Percentiles rank a stretch among this genome's conserved stretches.
These are phyloP conservation scores for Apostichopus parvimensis DNA, from an alignment of 35 echinoderm and acorn worm genomes.

Conservation along the genomic window DNA sequence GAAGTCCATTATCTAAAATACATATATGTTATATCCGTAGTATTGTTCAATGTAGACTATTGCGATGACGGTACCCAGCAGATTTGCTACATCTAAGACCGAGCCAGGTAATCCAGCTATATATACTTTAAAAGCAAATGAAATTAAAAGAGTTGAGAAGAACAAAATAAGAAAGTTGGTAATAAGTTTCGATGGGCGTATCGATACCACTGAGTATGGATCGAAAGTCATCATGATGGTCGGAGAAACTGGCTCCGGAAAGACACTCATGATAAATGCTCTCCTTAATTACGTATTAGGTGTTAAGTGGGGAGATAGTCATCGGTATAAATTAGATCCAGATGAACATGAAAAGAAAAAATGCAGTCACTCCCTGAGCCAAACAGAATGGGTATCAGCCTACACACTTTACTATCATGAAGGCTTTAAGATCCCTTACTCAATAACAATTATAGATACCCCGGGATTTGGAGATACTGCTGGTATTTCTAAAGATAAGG, in stretches of 20 bases:
- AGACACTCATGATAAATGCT: not conserved
- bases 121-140: not conserved
- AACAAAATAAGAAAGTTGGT: not conserved
- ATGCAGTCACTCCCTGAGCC: not conserved
- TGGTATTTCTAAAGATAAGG: not conserved
- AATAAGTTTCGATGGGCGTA: not conserved
- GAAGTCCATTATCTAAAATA: too few relatives aligned
- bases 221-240: not conserved
- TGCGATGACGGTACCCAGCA: not conserved
- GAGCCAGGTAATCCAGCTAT: not conserved
- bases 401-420: not conserved
- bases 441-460: not conserved
- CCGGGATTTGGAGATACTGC: not conserved
- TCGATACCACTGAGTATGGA: not conserved
- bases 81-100: not conserved
- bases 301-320: not conserved
- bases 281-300: not conserved
- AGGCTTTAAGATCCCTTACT: not conserved
- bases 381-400: not conserved
- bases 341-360: not conserved
- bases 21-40: too few relatives aligned
- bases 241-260: not conserved
- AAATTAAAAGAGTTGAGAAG: not conserved
- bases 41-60: too few relatives aligned
- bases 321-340: not conserved